These are phyloP conservation scores for Neoaliturus tenellus DNA, from an alignment of 2,888 invertebrate genomes.

Conservation along the genomic window DNA sequence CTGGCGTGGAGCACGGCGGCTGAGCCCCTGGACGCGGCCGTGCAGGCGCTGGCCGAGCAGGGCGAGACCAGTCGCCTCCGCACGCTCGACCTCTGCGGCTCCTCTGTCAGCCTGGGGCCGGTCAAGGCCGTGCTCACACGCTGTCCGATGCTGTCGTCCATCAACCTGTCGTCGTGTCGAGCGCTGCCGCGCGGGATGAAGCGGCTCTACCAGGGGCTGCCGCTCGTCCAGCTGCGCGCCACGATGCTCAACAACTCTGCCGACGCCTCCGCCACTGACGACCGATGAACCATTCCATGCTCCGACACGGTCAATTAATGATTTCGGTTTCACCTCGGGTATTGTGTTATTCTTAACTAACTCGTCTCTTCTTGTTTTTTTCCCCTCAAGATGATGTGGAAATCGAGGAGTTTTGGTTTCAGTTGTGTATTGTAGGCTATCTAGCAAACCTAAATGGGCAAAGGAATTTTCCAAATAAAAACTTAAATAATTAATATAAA, in stretches of 20 bases:
- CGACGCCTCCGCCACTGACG: background rate
- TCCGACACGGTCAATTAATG: background rate
- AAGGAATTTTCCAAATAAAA: too few species aligned
- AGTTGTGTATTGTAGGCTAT: too few species aligned
- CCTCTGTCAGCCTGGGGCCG: conserved; percentile 87
- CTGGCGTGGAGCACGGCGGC: conserved; percentile 90
- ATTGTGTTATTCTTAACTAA: too few species aligned
- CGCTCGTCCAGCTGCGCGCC: conserved; percentile 78
- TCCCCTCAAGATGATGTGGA: background rate
- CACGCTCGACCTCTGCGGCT: conserved; percentile 87
- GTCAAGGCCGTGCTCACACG: conserved; percentile 84
- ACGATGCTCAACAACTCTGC: conserved; percentile 59
- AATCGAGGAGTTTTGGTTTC: background rate
- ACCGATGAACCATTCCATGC: conserved; percentile 15
- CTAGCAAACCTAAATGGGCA: too few species aligned
- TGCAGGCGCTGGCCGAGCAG: conserved; percentile 84
- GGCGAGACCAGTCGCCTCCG: conserved; percentile 83
- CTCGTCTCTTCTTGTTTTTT: background rate
- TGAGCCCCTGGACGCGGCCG: conserved; percentile 84
- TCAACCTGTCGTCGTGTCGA: conserved; percentile 91
- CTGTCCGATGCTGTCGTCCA: conserved; percentile 83
- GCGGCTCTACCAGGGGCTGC: conserved; percentile 83
- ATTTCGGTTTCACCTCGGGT: background rate
- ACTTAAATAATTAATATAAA: too few species aligned
- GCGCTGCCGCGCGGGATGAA: conserved; percentile 93